Base-by-base conservation (phyloP, 2,888 invertebrate genomes). In the Nymphalis urticae region DNA sequence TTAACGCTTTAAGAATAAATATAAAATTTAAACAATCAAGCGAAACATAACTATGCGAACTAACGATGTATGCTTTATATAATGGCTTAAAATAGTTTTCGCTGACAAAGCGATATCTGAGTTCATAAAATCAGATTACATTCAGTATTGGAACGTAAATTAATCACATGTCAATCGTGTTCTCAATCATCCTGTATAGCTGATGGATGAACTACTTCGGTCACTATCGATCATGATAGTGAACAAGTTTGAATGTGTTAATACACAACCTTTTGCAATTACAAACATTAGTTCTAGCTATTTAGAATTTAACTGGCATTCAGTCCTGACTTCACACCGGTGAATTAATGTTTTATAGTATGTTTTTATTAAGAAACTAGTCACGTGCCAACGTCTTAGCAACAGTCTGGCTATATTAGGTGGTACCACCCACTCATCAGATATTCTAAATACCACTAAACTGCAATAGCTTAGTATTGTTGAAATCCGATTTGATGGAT, bases 101-200 rank as follows among this genome's bases (percentile, higher is more conserved):
- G 53, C 21, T 21, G 13, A 54, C 17, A 54, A 27, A 54, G n/a
- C n/a, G 27, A 54, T 27, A 24, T 54, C 27, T 27, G 54, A 32
- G 8, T 54, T 54, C 27, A 27, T 54, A 17, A 54, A 54, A 54
- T 54, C 54, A 54, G 17, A 54, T 27, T 27, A 27, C 54, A 42
- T 42, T 42, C 42, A 54, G 54, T 27, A 27, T 3, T 51, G 19
- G 51, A 19, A 51, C 27, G 54, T 54, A 27, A 54, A 54, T 54
- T 54, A 54, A 54, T 54, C 54, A 54, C 9, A 27, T 54, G 54
- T 17, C 17, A 54, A 54, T 32, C 51, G 51, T 54, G 54, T 27
- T 27, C 54, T 54, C 54, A 32, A 54, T 54, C 54, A 54, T 32
- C 7, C 16, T 54, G 54, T 54, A 16, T 54, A 54, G 54, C 27